These are phyloP conservation scores for Pygocentrus nattereri DNA, from an alignment of 2,797 vertebrate species.

Conservation along the genomic window DNA sequence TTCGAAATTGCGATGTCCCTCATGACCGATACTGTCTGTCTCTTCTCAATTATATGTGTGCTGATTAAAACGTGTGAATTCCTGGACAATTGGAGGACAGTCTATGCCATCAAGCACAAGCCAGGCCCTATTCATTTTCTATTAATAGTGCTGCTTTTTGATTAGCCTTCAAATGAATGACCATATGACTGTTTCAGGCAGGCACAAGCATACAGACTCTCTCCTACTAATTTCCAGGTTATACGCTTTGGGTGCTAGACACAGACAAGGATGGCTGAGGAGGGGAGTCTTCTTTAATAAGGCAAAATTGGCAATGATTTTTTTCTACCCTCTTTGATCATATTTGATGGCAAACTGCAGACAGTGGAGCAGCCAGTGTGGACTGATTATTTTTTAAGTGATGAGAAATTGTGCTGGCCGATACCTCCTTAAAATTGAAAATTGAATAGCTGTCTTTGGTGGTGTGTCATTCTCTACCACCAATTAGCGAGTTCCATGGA, in stretches of 20 bases:
- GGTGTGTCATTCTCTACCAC: constrained; percentile 74
- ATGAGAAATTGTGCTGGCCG: constrained; percentile 72
- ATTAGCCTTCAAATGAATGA: constrained; percentile 81
- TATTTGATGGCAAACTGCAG: constrained; percentile 75
- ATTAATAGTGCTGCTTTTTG: constrained; percentile 80
- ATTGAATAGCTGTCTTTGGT: constrained; percentile 78
- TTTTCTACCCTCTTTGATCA: constrained; percentile 65
- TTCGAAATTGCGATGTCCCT: constrained; percentile 53
- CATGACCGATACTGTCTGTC: constrained; percentile 61
- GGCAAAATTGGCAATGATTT: constrained; percentile 69
- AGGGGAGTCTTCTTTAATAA: constrained; percentile 52
- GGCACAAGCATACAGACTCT: constrained; percentile 63
- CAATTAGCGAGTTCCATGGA: constrained; percentile 73
- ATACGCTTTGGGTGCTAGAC: constrained; percentile 75
- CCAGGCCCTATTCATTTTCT: constrained; percentile 77
- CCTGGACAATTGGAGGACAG: constrained; percentile 81
- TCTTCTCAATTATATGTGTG: constrained; percentile 71
- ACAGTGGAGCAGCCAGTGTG: constrained; percentile 68
- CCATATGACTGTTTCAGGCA: constrained; percentile 71
- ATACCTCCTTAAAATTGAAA: constrained; percentile 78
- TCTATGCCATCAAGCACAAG: constrained; percentile 80
- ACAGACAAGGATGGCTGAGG: constrained; percentile 74
- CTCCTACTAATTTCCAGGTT: constrained; percentile 78
- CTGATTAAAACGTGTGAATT: constrained; percentile 82
- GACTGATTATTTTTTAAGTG: constrained; percentile 79